Evolutionary conservation across 2,113 vertebrate genomes (phyloP).

Genomic region (Erpornis zantholeuca): DNA sequence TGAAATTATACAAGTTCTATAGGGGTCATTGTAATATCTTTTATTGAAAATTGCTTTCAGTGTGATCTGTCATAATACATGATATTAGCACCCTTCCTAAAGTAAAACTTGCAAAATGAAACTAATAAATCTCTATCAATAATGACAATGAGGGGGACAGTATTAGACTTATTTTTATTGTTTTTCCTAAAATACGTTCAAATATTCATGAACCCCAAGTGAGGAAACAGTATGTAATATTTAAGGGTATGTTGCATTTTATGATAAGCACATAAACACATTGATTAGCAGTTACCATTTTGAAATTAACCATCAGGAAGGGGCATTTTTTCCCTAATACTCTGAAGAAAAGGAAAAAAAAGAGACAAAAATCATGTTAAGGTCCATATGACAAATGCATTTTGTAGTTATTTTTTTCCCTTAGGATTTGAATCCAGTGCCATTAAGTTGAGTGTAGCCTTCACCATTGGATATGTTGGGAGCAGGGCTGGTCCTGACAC

Average conservation of each 20-base stretch:
- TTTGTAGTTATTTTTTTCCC: background rate
- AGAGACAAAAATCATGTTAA: background rate
- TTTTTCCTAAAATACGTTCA: slow-evolving; percentile 50
- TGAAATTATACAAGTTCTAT: slow-evolving; percentile 66
- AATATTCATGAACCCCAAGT: slow-evolving; percentile 7
- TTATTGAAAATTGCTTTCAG: slow-evolving; percentile 72
- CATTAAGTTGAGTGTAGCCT: background rate
- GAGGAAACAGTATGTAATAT: slow-evolving; percentile 36
- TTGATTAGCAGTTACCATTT: slow-evolving; percentile 47
- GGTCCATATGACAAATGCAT: slow-evolving; percentile 10
- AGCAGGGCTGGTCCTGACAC: background rate
- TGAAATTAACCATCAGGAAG: slow-evolving; percentile 51
- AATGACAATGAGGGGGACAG: slow-evolving; percentile 63
- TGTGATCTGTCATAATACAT: slow-evolving; percentile 72
- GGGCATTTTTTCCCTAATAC: background rate
- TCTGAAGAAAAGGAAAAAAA: background rate
- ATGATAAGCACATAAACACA: slow-evolving; percentile 37
- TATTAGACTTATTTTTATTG: slow-evolving; percentile 65
- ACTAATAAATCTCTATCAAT: slow-evolving; percentile 73
- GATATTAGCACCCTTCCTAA: slow-evolving; percentile 71
- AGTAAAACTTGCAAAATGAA: slow-evolving; percentile 72
- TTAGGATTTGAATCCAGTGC: background rate
- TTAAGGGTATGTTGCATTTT: slow-evolving; percentile 52
- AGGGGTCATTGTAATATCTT: slow-evolving; percentile 76
- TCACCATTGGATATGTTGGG: background rate